phyloP scores from a whole-genome alignment of 2,797 vertebrate species.

The Ceryle rudis region DNA sequence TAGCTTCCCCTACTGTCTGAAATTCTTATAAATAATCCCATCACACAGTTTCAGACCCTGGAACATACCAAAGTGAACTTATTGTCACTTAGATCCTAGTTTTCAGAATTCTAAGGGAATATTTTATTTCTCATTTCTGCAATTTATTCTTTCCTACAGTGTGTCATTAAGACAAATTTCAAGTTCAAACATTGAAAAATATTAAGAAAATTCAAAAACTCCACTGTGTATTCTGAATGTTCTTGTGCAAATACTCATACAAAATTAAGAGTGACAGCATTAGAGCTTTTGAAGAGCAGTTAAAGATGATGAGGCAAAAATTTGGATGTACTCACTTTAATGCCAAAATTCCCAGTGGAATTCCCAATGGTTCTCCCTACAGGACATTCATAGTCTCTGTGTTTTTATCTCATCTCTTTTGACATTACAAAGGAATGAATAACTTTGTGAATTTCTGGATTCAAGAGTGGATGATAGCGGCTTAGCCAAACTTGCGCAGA shows the following conservation, averaged over 20 bases:
- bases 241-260: not conserved
- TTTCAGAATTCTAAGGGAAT: not conserved
- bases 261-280: constrained; percentile 1
- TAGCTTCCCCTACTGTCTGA: not conserved
- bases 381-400: not conserved
- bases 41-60: not conserved
- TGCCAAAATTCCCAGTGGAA: not conserved
- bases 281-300: constrained; percentile 15
- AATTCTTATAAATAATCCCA: not conserved
- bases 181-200: not conserved
- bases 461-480: not conserved
- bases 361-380: not conserved
- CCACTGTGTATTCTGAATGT: not conserved
- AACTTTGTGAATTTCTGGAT: not conserved
- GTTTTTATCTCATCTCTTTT: not conserved
- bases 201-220: not conserved
- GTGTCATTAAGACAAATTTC: not conserved
- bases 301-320: not conserved
- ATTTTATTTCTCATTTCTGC: not conserved
- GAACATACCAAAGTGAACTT: not conserved
- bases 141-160: not conserved
- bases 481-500: not conserved
- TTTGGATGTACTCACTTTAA: not conserved
- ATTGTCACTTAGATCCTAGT: not conserved
- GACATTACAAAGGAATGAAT: not conserved